phyloP scores from a whole-genome alignment of 92 coral and sea anemone genomes.

The Porites lobata region DNA sequence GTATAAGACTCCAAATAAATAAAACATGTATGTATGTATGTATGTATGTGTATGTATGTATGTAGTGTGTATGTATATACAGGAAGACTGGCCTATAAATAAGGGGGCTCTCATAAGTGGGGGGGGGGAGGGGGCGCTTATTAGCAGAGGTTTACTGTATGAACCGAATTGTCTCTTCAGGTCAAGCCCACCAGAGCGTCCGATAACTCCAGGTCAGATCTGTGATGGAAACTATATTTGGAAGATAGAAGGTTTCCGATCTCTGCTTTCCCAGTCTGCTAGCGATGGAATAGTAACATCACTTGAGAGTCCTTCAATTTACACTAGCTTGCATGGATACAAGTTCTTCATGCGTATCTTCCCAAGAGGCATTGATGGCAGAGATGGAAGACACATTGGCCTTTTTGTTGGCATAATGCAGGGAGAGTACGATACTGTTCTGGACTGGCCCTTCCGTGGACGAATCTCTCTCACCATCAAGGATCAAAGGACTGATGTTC shows the following conservation, averaged over 20 bases:
- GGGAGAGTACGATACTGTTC: constrained; percentile 61
- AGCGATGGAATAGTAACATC: constrained; percentile 61
- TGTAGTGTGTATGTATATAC: too few relatives aligned
- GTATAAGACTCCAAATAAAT: too few relatives aligned
- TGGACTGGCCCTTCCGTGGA: constrained; percentile 88
- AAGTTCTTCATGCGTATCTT: constrained; percentile 76
- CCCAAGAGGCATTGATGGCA: constrained; percentile 73
- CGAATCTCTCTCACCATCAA: constrained; percentile 79
- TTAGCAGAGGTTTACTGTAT: too few relatives aligned
- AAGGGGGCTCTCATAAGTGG: too few relatives aligned
- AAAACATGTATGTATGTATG: too few relatives aligned
- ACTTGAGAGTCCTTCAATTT: constrained; percentile 80
- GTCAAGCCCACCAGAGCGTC: neutral
- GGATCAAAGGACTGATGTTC: constrained; percentile 73
- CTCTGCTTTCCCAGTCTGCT: constrained; percentile 45
- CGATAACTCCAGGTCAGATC: constrained; percentile 60
- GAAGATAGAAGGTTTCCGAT: constrained; percentile 71
- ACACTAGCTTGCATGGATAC: constrained; percentile 77
- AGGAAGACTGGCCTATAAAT: too few relatives aligned
- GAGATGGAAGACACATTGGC: constrained; percentile 71
- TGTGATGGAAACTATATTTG: constrained; percentile 79
- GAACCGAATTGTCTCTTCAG: neutral
- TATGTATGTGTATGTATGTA: too few relatives aligned
- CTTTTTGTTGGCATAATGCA: constrained; percentile 85
- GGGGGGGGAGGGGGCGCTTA: too few relatives aligned